These are phyloP conservation scores for Piezodorus guildinii DNA, from an alignment of 1,140 invertebrate genomes.

Conservation along the genomic window DNA sequence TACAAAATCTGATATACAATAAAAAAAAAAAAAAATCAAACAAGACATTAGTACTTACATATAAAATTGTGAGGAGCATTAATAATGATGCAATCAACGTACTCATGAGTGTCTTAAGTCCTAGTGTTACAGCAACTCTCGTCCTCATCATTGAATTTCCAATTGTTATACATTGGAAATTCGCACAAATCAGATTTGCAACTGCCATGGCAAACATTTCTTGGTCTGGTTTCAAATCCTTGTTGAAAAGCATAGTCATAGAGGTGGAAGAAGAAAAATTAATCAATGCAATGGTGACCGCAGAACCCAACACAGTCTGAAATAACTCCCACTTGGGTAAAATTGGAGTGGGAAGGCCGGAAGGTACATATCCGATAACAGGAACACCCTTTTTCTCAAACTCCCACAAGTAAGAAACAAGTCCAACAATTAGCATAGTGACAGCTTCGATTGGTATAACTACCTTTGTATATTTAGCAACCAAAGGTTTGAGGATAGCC, in stretches of 20 bases:
- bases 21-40: not conserved
- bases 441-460: slow-evolving; percentile 22
- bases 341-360: slow-evolving; percentile 12
- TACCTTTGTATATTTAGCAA: slow-evolving; percentile 17
- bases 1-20: too few species aligned
- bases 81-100: slow-evolving; percentile 12
- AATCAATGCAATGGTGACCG: slow-evolving; percentile 15
- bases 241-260: slow-evolving; percentile 18
- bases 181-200: slow-evolving; percentile 18
- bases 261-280: slow-evolving; percentile 20
- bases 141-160: slow-evolving; percentile 26
- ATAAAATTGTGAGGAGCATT: slow-evolving; percentile 18
- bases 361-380: slow-evolving; percentile 18
- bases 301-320: not conserved
- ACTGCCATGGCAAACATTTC: slow-evolving; percentile 20
- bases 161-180: slow-evolving; percentile 21
- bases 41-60: slow-evolving; percentile 14
- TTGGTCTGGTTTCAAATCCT: slow-evolving; percentile 9
- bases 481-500: slow-evolving; percentile 9
- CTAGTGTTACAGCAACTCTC: slow-evolving; percentile 15
- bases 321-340: not conserved
- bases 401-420: slow-evolving; percentile 20
- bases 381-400: slow-evolving; percentile 14
- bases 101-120: slow-evolving; percentile 15
- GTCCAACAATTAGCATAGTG: slow-evolving; percentile 15